These are phyloP conservation scores for Callitettix versicolor DNA, from an alignment of 1,140 invertebrate genomes.

Conservation along the genomic window DNA sequence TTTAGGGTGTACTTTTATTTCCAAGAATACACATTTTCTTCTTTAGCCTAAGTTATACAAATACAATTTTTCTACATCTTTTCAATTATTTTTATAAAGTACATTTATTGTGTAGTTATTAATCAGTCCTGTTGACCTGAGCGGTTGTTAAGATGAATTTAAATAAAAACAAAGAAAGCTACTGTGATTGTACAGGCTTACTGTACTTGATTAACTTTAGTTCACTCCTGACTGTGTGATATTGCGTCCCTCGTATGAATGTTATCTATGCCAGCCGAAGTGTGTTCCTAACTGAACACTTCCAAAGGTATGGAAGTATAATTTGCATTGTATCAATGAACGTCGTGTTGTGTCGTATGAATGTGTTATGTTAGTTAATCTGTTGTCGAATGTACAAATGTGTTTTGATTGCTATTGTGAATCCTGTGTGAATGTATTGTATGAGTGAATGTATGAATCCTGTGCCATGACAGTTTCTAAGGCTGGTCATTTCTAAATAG, in stretches of 20 bases:
- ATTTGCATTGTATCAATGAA: slow-evolving; percentile 27
- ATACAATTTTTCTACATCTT: neutral
- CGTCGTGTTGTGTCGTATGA: slow-evolving; percentile 14
- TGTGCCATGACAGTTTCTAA: slow-evolving; percentile 18
- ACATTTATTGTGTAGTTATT: slow-evolving; percentile 3
- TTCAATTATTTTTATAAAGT: neutral
- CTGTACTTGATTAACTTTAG: slow-evolving; percentile 7
- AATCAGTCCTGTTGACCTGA: slow-evolving; percentile 14
- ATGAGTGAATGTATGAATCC: slow-evolving; percentile 9
- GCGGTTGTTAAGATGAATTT: slow-evolving; percentile 2
- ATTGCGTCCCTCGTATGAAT: slow-evolving; percentile 22
- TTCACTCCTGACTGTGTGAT: slow-evolving; percentile 25
- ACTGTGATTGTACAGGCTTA: slow-evolving; percentile 7
- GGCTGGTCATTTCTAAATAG: slow-evolving; percentile 12
- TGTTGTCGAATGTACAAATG: slow-evolving; percentile 17
- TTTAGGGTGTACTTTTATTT: too few relatives aligned
- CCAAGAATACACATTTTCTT: too few relatives aligned
- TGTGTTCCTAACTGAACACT: slow-evolving; percentile 22
- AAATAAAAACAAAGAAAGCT: slow-evolving; percentile 6
- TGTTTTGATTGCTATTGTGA: slow-evolving; percentile 16
- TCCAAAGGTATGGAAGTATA: slow-evolving; percentile 25
- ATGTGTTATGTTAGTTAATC: slow-evolving; percentile 10
- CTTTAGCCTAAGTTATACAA: neutral
- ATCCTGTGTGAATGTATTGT: slow-evolving; percentile 7
- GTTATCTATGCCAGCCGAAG: slow-evolving; percentile 25